Base-by-base conservation (phyloP, 1,140 invertebrate species). In the Trachymyrmex septentrionalis region DNA sequence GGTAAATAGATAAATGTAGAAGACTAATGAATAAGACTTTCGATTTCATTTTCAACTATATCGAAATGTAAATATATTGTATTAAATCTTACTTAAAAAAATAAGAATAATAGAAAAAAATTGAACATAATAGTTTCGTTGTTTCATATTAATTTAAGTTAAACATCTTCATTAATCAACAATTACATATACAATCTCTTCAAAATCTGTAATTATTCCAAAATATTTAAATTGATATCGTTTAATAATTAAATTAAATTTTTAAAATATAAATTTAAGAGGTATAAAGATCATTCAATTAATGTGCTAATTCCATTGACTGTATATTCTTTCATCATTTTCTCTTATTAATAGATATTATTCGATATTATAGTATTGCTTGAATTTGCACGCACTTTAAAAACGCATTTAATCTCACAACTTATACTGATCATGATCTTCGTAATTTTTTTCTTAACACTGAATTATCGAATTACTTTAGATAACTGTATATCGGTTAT, bases 381-480 rank as follows among this genome's bases (percentile, higher is more conserved):
- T 57, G 12, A 73, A 6, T 57, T 16, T 16, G 5, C 12, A 24
- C 38, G 5, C 10, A 30, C 6, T 44, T 53, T 27, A 71, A 71
- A 27, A 50, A 50, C 30, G 14, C 48, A n/a, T 10, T n/a, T 53
- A 53, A 30, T 34, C 19, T 30, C 10, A 12, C 53, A 6, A 57
- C 10, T 55, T 72, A 5, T 55, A 21, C 4, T n/a, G n/a, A n/a
- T n/a, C 57, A 3, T 59, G 1, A 75, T 44, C 19, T 64, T 1
- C 19, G 30, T 66, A 48, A 48, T 48, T 50, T 30, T 50, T 30
- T 64, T 48, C 19, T 64, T 14, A 24, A 78, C 21, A 59, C 75
- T 44, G 4, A 64, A n/a, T 78, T 12, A 64, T 64, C 12, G 19
- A 16, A n/a, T 76, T 48, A 69, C 38, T 69, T 44, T 48, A 64